Percentiles rank a stretch among this genome's conserved stretches.
Conservation (phyloP, 2,888 invertebrate species). For the Cylloceria caligata region DNA sequence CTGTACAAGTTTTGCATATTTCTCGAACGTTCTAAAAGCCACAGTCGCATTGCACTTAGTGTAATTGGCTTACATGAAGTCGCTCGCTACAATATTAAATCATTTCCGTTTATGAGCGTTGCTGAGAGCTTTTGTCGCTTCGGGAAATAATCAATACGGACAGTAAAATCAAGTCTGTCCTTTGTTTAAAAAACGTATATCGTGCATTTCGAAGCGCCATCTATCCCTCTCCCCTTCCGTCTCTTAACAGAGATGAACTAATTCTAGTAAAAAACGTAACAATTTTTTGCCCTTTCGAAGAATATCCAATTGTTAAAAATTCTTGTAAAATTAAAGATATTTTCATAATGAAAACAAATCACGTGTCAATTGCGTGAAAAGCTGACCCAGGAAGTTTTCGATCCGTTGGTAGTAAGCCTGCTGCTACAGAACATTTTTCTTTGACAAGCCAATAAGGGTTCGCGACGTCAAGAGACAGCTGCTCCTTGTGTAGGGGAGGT, state of each 20-base stretch:
- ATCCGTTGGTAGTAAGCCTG: constrained; percentile 1
- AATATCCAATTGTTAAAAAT: background rate
- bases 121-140: background rate
- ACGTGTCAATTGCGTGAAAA: constrained; percentile 4
- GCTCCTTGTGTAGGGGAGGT: constrained; percentile 27
- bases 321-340: constrained; percentile 5
- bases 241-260: background rate
- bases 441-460: constrained; percentile 68
- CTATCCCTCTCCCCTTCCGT: constrained; percentile 1
- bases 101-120: background rate
- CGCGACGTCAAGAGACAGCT: constrained; percentile 65
- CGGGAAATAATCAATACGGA: constrained; percentile 38
- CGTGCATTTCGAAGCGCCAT: constrained; percentile 32
- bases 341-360: background rate
- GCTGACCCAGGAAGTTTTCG: background rate
- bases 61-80: background rate
- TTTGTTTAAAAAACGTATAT: constrained; percentile 46
- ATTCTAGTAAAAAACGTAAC: background rate
- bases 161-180: constrained; percentile 28
- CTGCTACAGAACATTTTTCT: constrained; percentile 68
- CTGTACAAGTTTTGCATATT: constrained; percentile 24
- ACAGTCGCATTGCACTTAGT: background rate
- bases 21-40: constrained; percentile 31
- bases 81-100: background rate
- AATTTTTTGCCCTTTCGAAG: constrained; percentile 1